Conservation (phyloP, 1,140 invertebrate species). For the Odontomachus brunneus region DNA sequence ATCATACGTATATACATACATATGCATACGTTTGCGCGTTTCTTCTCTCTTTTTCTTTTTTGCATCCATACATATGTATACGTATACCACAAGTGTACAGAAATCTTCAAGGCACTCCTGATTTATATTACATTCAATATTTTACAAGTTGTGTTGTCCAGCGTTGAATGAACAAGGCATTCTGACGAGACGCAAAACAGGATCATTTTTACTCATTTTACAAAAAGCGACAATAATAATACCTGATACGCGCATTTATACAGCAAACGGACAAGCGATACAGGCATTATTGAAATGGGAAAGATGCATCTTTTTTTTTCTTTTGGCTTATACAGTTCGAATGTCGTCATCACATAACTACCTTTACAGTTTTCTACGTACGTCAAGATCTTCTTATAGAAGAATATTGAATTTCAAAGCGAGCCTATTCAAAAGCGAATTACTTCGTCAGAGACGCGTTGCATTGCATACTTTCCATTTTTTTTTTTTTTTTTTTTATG, state of each 20-base stretch:
- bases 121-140: conserved; percentile 84
- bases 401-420: conserved; percentile 36
- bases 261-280: conserved; percentile 38
- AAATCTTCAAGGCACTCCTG: conserved; percentile 76
- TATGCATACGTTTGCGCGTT: conserved; percentile 69
- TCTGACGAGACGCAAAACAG: conserved; percentile 50
- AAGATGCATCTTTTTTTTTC: conserved; percentile 19
- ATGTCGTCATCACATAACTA: conserved; percentile 20
- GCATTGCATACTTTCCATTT: conserved; percentile 23
- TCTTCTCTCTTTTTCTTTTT: conserved; percentile 20
- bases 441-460: not conserved
- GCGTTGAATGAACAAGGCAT: conserved; percentile 48
- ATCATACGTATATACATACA: conserved; percentile 69
- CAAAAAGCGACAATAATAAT: conserved; percentile 13
- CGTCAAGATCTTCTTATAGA: conserved; percentile 21
- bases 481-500: conserved; percentile 25
- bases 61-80: conserved; percentile 53
- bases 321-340: not conserved
- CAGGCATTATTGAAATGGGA: conserved; percentile 32
- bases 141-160: conserved; percentile 82
- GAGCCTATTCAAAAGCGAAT: conserved; percentile 19
- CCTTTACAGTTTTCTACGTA: conserved; percentile 38
- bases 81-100: conserved; percentile 64
- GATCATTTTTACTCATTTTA: conserved; percentile 38
- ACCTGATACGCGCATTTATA: conserved; percentile 22